These are phyloP conservation scores for Aulostomus chinensis DNA, from an alignment of 2,797 vertebrate genomes.

Conservation along the genomic window DNA sequence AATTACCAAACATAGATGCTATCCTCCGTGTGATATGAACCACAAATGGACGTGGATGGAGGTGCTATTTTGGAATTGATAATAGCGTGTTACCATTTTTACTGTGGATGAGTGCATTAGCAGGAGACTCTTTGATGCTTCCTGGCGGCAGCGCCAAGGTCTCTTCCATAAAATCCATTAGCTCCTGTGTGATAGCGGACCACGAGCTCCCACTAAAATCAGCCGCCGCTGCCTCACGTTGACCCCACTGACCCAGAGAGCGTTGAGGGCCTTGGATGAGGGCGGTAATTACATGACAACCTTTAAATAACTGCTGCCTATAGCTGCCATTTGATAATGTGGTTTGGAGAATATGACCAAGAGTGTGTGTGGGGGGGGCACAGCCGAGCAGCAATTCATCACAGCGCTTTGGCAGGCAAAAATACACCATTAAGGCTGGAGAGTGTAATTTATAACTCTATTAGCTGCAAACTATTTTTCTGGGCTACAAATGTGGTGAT, in stretches of 20 bases:
- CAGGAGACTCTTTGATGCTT: conserved; percentile 60
- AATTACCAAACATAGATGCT: conserved; percentile 71
- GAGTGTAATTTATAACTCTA: conserved; percentile 24
- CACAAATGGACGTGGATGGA: conserved; percentile 63
- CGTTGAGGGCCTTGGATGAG: conserved; percentile 37
- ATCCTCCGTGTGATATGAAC: conserved; percentile 53
- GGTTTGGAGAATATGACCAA: conserved; percentile 29
- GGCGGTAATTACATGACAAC: conserved; percentile 67
- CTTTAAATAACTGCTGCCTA: conserved; percentile 67
- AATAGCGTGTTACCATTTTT: conserved; percentile 67
- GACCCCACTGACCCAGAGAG: conserved; percentile 48
- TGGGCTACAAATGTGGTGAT: conserved; percentile 33
- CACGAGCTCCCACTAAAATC: conserved; percentile 43
- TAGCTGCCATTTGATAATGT: conserved; percentile 62
- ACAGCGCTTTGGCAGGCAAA: conserved; percentile 32
- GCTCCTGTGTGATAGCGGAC: conserved; percentile 48
- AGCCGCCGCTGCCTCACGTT: conserved; percentile 31
- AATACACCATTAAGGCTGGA: conserved; percentile 28
- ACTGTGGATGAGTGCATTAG: conserved; percentile 62
- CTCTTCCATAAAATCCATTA: conserved; percentile 76
- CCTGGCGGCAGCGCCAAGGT: conserved; percentile 40
- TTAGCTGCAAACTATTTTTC: conserved; percentile 10
- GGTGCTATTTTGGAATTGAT: conserved; percentile 60
- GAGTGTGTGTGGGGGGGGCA: conserved; percentile 24
- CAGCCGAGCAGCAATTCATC: conserved; percentile 45